Base-by-base conservation (phyloP, 37 sponge, comb jelly and placozoan species). In the Hexactinellida sp. region DNA sequence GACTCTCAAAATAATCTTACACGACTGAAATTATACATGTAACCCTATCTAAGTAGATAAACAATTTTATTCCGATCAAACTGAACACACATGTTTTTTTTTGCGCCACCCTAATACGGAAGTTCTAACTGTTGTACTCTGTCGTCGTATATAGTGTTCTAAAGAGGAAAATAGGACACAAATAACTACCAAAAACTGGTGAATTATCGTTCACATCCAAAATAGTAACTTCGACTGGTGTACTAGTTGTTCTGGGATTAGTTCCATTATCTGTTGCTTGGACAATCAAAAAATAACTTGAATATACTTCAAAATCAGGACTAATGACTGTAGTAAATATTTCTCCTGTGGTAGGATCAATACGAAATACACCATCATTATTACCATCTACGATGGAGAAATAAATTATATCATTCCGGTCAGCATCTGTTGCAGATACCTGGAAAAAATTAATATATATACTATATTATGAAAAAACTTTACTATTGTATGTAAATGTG, bases 121-220 rank as follows among this genome's bases (percentile, higher is more conserved):
- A n/a, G n/a, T n/a, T n/a, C n/a, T n/a, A n/a, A n/a, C n/a, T n/a
- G n/a, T n/a, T n/a, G n/a, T n/a, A n/a, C n/a, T n/a, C n/a, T n/a
- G n/a, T n/a, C n/a, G n/a, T n/a, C n/a, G n/a, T n/a, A n/a, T n/a
- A n/a, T n/a, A n/a, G n/a, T n/a, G n/a, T n/a, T n/a, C n/a, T n/a
- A n/a, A n/a, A n/a, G n/a, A n/a, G n/a, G n/a, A n/a, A n/a, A n/a
- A n/a, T n/a, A n/a, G n/a, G 52, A 47, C 13, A 7, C 3, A 63
- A 63, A 21, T 63, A 25, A 63, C 76, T 63, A 25, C 37, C 54
- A 30, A 85, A 85, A 24, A 85, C 55, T 39, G 86, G 86, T 25
- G 55, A 5, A 32, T 85, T 85, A 30, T 85, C 86, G 82, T 85
- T 85, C 9, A 85, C 86, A 54, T 85, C 86, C 36, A 51, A 38